Base-by-base conservation (phyloP, 2,113 vertebrate genomes). In the Excalfactoria chinensis region DNA sequence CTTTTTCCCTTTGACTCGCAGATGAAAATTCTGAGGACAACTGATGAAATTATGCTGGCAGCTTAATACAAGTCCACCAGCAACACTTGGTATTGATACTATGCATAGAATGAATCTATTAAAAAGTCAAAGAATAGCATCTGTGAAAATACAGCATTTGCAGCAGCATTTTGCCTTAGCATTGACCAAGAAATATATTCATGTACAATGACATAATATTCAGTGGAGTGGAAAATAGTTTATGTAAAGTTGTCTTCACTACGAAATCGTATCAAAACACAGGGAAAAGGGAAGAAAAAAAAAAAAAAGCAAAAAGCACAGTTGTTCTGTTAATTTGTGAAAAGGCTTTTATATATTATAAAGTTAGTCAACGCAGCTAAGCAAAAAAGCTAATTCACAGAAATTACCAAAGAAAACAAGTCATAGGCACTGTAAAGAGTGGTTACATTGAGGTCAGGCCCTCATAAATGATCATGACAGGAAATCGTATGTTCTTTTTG, bases 211-310 rank as follows among this genome's bases (percentile, higher is more conserved):
- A 88, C 94, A 88, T 77, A 94, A 92, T 35, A 51, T 77, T 93
- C 94, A 91, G 89, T 91, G 91, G 84, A 93, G 93, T 96, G 84
- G 95, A 96, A 95, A 95, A 96, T 91, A 92, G 93, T 93, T 95
- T 95, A 92, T 94, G 93, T 94, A 96, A 96, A 96, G 94, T 74
- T 77, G 91, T 77, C 79, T 85, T 86, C 69, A 35, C 72, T 89
- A 77, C 91, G 93, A 93, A 95, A 91, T 92, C 80, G 78, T 95
- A 93, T 88, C 82, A 92, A 77, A 89, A 80, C 8, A 4, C 30
- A 79, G 64, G 60, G 30, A 94, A 93, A 93, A 94, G 63, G 9
- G 6, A 11, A 10, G 40, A 41, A 11, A 17, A 35, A 63, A 60
- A 88, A 28, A 44, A 78, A 35, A 95, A 95, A 30, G 89, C 91